These are phyloP conservation scores for Hydrocynus forskahlii DNA, from an alignment of 2,797 vertebrate species.

Conservation along the genomic window DNA sequence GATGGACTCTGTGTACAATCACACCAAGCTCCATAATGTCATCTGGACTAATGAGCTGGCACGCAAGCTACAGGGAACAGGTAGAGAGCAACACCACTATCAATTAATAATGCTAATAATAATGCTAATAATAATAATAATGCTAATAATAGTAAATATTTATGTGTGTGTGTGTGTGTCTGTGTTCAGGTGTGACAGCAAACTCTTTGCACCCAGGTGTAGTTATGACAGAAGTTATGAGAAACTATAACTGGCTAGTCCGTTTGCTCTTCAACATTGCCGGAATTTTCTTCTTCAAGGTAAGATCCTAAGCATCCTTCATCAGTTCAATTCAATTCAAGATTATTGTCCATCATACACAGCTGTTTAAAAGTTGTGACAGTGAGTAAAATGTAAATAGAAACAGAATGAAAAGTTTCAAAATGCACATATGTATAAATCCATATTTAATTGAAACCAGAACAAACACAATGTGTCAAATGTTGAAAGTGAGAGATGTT, in stretches of 20 bases:
- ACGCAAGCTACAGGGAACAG: constrained; percentile 79
- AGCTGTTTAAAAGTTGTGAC: no score
- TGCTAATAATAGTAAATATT: no score
- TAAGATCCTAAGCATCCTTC: constrained; percentile 59
- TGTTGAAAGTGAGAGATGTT: no score
- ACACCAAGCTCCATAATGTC: constrained; percentile 88
- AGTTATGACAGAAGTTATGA: constrained; percentile 81
- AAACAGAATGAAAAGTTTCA: no score
- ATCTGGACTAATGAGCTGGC: constrained; percentile 85
- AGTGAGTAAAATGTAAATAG: no score
- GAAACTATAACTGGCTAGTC: constrained; percentile 60
- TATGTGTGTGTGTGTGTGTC: background rate
- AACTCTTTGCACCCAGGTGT: constrained; percentile 84
- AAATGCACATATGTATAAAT: no score
- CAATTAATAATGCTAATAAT: background rate
- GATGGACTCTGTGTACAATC: constrained; percentile 72
- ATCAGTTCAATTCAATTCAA: background rate
- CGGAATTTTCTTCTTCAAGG: constrained; percentile 87
- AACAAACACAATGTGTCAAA: no score
- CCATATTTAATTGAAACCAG: no score
- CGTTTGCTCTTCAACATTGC: constrained; percentile 71
- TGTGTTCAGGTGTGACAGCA: constrained; percentile 79
- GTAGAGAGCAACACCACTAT: constrained; percentile 61
- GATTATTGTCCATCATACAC: background rate
- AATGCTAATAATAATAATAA: background rate